Evolutionary conservation across 2,113 vertebrate genomes (phyloP), one percentile per base, ranked within the genome.

Genomic region (Ceuthmochares aereus): DNA sequence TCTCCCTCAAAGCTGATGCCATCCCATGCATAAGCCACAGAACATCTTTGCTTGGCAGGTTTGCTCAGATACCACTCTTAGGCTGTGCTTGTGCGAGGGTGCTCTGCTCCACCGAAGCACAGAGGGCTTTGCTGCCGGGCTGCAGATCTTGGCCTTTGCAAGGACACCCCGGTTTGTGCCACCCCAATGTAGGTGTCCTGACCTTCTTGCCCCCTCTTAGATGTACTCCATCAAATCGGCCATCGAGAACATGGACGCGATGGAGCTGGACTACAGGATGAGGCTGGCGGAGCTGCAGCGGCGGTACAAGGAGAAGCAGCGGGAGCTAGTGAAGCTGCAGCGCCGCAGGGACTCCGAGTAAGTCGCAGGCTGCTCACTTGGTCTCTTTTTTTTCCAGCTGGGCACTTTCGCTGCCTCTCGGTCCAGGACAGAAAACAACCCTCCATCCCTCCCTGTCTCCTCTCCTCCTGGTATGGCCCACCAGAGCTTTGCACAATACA

Each of bases 181-280:
- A 45, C 23, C 19, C 3, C 6, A 0, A 1, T 22, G 43, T 56
- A 23, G 20, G 10, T 30, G 40, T 54, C 51, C 55, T 95, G 81
- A 94, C 47, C 14, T 45, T 62, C 62, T 63, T 1, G 3, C 56
- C 23, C 16, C 6, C 20, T 85, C 22, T 75, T n/a, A 99, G 99
- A 98, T 99, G 97, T 99, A 98, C 45, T 98, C 99, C 89, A 98
- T 98, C 94, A 99, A 99, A 92, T 98, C 99, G 0, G 98, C 99
- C 70, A 89, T 99, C n/a, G 99, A 99, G 86, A 97, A 98, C 96
- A 98, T 99, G 98, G 99, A 99, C 0, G 97, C 99, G 0, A 97
- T 99, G 98, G 99, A 99, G 96, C 98, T 99, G 97, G 99, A 99
- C 69, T 99, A 99, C 96, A 98, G 99, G 11, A 98, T 99, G 98